Evolutionary conservation across 2,888 invertebrate genomes (phyloP).

Genomic region (Drosophila rellima): DNA sequence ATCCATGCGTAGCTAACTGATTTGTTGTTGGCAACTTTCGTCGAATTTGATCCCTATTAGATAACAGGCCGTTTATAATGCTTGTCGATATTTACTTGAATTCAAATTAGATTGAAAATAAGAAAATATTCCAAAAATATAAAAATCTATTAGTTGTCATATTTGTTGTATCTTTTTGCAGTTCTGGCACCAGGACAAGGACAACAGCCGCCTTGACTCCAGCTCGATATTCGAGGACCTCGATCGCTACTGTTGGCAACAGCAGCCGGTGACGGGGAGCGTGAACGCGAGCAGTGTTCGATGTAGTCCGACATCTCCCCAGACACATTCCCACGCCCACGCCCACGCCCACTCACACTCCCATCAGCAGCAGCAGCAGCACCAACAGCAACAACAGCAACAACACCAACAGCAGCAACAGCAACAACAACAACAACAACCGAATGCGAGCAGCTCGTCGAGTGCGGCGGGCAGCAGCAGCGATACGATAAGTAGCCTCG

Average conservation of each 20-base stretch:
- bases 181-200: constrained; percentile 87
- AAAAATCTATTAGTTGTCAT: background rate
- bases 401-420: constrained; percentile 51
- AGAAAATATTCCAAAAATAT: background rate
- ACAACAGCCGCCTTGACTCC: constrained; percentile 90
- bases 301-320: constrained; percentile 81
- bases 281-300: constrained; percentile 85
- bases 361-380: constrained; percentile 34
- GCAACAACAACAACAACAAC: constrained; percentile 62
- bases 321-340: constrained; percentile 46
- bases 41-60: too few relatives aligned
- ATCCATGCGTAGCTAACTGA: too few relatives aligned
- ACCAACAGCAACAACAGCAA: constrained; percentile 32
- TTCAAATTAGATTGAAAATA: background rate
- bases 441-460: constrained; percentile 69
- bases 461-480: constrained; percentile 77
- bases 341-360: background rate
- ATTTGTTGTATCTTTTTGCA: constrained; percentile 30
- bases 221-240: constrained; percentile 92
- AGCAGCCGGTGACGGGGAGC: constrained; percentile 86
- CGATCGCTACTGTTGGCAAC: constrained; percentile 93
- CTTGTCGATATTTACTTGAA: too few relatives aligned
- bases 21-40: too few relatives aligned
- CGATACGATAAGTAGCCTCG: constrained; percentile 77
- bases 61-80: too few relatives aligned